Evolutionary conservation across 2,113 vertebrate species (phyloP).

Genomic region (Crocuta crocuta): DNA sequence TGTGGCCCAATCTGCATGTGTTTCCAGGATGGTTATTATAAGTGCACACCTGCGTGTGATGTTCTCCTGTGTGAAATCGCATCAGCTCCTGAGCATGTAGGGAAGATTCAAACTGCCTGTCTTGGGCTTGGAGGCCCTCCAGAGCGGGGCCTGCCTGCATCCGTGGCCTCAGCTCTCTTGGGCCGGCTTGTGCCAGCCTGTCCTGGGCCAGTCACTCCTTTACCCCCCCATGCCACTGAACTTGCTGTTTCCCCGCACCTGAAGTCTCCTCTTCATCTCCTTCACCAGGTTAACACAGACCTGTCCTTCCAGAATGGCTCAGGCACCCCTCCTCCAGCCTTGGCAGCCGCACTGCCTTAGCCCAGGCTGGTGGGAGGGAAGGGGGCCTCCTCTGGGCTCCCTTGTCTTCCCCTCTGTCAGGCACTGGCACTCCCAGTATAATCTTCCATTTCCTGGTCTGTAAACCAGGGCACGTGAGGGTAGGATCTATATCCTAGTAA

Average conservation of each 20-base stretch:
- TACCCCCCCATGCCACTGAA: not conserved
- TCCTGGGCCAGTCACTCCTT: not conserved
- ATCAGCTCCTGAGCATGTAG: not conserved
- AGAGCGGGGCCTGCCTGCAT: not conserved
- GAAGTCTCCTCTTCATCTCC: not conserved
- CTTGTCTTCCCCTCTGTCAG: not conserved
- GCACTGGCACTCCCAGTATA: not conserved
- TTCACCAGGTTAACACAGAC: not conserved
- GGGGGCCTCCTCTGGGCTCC: not conserved
- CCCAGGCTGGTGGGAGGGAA: not conserved
- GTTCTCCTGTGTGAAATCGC: not conserved
- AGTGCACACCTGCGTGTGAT: not conserved
- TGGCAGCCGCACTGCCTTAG: rapidly evolving
- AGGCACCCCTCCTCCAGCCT: not conserved
- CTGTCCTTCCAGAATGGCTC: not conserved
- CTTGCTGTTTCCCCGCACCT: not conserved
- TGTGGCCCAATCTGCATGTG: not conserved
- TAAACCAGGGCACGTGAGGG: not conserved
- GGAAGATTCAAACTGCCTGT: not conserved
- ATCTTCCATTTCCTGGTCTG: not conserved
- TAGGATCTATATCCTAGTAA: not conserved
- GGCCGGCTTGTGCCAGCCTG: no score
- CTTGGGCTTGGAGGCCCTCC: not conserved
- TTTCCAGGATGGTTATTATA: not conserved
- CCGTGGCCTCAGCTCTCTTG: not conserved